Evolutionary conservation across 2,888 invertebrate species (phyloP), one percentile per base, ranked within the genome.

Genomic region (Plagodis dolabraria): DNA sequence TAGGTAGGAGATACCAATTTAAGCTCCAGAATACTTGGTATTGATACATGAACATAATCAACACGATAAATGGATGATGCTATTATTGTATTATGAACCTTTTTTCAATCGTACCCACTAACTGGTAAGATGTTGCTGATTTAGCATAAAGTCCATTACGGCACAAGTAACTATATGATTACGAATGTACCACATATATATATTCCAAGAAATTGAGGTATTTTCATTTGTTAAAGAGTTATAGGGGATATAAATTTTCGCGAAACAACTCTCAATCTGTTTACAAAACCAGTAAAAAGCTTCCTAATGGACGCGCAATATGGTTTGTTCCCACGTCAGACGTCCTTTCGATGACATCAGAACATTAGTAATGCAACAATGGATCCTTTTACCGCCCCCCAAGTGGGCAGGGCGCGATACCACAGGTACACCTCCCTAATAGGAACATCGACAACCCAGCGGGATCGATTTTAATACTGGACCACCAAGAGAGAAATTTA

Each of bases 351-450:
- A 83, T 88, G 90, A 90, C 90, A 89, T 82, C 79, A 62, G 79
- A 88, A 85, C 91, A 92, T 92, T 92, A 86, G 86, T 92, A 86
- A 91, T 83, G 80, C 78, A 82, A 89, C 89, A 92, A 92, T 82
- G 78, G 90, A 86, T 81, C 87, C 85, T 81, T 82, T 87, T 83
- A 82, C 80, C 77, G 64, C 75, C 76, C 76, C 66, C 68, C 22
- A 67, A 65, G 72, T 70, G 69, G 72, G 79, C 72, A 79, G 83
- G 80, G 83, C 81, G 82, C 60, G 72, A 78, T 67, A 80, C 83
- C 72, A 43, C 81, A 75, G 63, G 77, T 75, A 22, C 22, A 22
- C 22, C 22, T 22, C 22, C 4, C 22, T 22, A 70, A 74, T 71
- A 63, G 60, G 65, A 64, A 52, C 65, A 69, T 65, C 59, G 52